Evolutionary conservation across 2,888 invertebrate genomes (phyloP).

Genomic region (Halictus quadricinctus): DNA sequence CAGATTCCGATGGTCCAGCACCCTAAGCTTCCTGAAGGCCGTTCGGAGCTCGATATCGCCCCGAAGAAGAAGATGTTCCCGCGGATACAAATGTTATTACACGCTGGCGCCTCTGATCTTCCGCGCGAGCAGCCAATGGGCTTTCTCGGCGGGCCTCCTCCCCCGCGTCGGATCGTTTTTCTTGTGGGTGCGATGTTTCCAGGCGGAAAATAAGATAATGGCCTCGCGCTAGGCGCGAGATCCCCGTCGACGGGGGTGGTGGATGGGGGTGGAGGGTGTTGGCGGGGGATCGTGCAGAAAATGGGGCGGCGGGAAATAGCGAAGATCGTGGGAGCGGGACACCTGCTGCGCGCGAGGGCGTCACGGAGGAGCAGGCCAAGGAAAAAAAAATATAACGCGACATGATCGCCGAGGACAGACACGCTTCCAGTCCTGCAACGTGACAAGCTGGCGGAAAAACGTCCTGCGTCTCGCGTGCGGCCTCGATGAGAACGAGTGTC

Average conservation of each 20-base stretch:
- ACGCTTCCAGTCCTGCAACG: background rate
- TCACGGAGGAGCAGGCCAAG: slow-evolving; percentile 29
- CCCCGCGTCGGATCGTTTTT: slow-evolving; percentile 76
- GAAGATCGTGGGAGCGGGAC: slow-evolving; percentile 77
- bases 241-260: slow-evolving; percentile 54
- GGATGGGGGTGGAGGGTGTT: slow-evolving; percentile 33
- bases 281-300: slow-evolving; percentile 62
- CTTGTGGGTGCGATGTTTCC: slow-evolving; percentile 80
- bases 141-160: slow-evolving; percentile 43
- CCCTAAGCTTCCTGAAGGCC: slow-evolving; percentile 27
- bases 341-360: slow-evolving; percentile 69
- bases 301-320: slow-evolving; percentile 70
- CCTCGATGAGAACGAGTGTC: slow-evolving; percentile 48
- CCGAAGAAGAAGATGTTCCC: slow-evolving; percentile 45
- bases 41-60: slow-evolving; percentile 43
- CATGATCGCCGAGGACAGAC: slow-evolving; percentile 18
- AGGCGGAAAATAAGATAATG: slow-evolving; percentile 82
- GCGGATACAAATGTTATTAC: slow-evolving; percentile 72
- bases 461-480: slow-evolving; percentile 43
- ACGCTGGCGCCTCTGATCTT: slow-evolving; percentile 68
- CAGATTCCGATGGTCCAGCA: slow-evolving; percentile 35
- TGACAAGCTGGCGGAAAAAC: slow-evolving; percentile 23
- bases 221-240: slow-evolving; percentile 76
- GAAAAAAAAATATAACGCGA: slow-evolving; percentile 60
- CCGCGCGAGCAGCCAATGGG: slow-evolving; percentile 63